Percentiles rank a stretch among this genome's conserved stretches.
Conservation (phyloP, 92 coral and sea anemone species). For the Zoanthus sansibaricus region DNA sequence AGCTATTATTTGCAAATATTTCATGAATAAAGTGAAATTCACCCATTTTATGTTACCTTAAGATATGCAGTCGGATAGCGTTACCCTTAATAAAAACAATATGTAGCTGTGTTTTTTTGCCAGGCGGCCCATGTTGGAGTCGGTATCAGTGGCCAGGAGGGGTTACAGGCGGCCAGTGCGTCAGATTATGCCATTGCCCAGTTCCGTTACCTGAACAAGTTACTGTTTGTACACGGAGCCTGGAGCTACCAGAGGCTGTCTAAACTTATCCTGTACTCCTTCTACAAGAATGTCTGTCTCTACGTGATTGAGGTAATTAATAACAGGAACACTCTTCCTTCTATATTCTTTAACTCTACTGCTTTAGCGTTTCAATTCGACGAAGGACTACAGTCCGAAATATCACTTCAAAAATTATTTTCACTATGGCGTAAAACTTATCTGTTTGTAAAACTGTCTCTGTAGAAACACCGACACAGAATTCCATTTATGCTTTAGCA, state of each 20-base stretch:
- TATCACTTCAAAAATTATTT: too few species aligned
- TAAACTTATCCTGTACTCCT: constrained; percentile 94
- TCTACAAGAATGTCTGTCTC: constrained; percentile 98
- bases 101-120: background rate
- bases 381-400: too few species aligned
- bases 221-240: constrained; percentile 96
- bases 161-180: constrained; percentile 99
- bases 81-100: background rate
- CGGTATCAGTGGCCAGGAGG: constrained; percentile 98
- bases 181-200: constrained; percentile 99
- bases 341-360: too few species aligned
- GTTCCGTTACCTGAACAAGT: constrained; percentile 96
- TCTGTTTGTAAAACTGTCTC: too few species aligned
- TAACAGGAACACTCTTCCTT: too few species aligned
- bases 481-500: too few species aligned
- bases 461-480: too few species aligned
- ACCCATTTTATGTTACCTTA: background rate
- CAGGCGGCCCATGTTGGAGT: constrained; percentile 99
- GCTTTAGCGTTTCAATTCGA: too few species aligned
- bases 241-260: constrained; percentile 98
- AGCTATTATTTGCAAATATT: too few species aligned
- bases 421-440: too few species aligned
- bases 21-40: too few species aligned
- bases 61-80: background rate
- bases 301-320: constrained; percentile 93